Base-by-base conservation (phyloP, 2,797 vertebrate genomes). In the Falco rusticolus region DNA sequence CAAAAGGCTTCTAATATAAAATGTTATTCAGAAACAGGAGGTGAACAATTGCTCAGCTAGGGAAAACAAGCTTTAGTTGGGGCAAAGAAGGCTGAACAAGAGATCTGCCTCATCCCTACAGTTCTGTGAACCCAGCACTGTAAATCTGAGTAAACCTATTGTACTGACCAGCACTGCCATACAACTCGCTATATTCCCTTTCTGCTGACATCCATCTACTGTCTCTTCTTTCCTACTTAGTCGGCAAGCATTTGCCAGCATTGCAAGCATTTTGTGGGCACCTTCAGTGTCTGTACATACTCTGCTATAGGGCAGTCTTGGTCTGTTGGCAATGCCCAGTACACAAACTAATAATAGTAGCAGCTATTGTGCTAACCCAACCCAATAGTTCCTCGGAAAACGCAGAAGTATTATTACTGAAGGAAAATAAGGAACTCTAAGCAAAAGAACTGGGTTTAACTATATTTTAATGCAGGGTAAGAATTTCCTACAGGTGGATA, bases 161-260 rank as follows among this genome's bases (percentile, higher is more conserved):
- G 0, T 29, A 18, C 20, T 59, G 43, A 41, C 9, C 37, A 45
- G 13, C 7, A 20, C 9, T 37, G 29, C 12, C n/a, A 16, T 29
- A 33, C 1, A 4, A 13, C 16, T 18, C 25, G 3, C 16, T 43
- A 2, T 26, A 33, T 29, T 53, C 28, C n/a, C 2, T 2, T 34
- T 31, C n/a, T 43, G 17, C 37, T 47, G 31, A 21, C 43, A 83
- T 21, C 41, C 53, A 26, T 18, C 47, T 17, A 17, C 28, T 7
- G 5, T 5, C 15, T 34, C 43, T 60, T 37, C 6, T 16, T 45
- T 51, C 28, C 28, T 26, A 10, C 6, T 43, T 13, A 8, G 51
- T 39, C 8, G 20, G 13, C n/a, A 25, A 50, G 12, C 29, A 64
- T 33, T 29, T 65, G 14, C 21, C 78, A 69, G 66, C 39, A 48